phyloP scores from a whole-genome alignment of 2,888 invertebrate species.

The Drosophila trichaetosa region DNA sequence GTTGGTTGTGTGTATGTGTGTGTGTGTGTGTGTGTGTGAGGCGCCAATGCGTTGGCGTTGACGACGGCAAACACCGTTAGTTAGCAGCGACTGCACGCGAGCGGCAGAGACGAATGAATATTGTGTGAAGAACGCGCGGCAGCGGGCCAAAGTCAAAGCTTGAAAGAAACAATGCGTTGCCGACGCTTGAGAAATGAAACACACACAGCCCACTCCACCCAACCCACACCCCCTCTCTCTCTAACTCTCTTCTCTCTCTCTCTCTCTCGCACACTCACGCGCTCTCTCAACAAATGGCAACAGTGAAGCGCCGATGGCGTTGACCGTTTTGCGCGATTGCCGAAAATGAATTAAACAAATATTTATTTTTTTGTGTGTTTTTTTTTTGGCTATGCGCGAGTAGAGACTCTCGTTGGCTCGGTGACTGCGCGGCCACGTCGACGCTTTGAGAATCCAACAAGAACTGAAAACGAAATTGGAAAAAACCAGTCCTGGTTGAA shows the following conservation, averaged over 20 bases:
- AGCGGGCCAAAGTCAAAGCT: constrained; percentile 55
- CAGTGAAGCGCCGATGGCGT: constrained; percentile 53
- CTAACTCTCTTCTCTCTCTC: constrained; percentile 9
- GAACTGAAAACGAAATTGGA: constrained; percentile 85
- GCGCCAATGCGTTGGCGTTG: constrained; percentile 58
- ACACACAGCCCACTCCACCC: constrained; percentile 53
- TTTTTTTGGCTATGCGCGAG: constrained; percentile 30
- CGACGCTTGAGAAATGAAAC: constrained; percentile 65
- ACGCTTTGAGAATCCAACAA: constrained; percentile 85
- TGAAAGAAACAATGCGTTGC: constrained; percentile 32
- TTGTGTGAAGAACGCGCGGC: constrained; percentile 41
- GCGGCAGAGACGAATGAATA: constrained; percentile 70
- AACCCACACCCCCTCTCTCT: constrained; percentile 16
- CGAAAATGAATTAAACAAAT: constrained; percentile 37
- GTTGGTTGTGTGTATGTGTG: neutral
- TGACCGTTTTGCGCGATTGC: constrained; percentile 50
- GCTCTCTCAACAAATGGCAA: constrained; percentile 35
- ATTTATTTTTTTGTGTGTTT: constrained; percentile 11
- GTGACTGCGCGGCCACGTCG: constrained; percentile 74
- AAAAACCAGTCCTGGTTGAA: constrained; percentile 84
- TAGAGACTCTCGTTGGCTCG: constrained; percentile 49
- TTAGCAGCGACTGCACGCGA: constrained; percentile 74
- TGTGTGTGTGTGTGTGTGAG: constrained; percentile 8
- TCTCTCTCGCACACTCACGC: constrained; percentile 2
- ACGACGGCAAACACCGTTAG: constrained; percentile 69